phyloP scores from a whole-genome alignment of 2,888 invertebrate genomes.

The Pimpla rufipes region DNA sequence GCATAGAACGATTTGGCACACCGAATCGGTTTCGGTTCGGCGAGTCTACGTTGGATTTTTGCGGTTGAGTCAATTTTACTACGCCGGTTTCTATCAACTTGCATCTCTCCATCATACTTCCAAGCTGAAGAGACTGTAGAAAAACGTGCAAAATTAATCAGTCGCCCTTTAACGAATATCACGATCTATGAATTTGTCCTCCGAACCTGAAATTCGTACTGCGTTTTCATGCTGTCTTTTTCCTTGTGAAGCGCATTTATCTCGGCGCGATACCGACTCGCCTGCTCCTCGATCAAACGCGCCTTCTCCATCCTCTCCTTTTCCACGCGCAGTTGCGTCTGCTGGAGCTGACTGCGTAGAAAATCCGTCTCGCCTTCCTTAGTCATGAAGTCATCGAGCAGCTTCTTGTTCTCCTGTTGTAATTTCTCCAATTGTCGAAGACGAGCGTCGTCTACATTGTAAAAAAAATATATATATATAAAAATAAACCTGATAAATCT shows the following conservation, averaged over 20 bases:
- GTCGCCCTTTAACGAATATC: not conserved
- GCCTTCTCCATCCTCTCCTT: slow-evolving; percentile 77
- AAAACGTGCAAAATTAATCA: not conserved
- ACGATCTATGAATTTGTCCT: slow-evolving; percentile 2
- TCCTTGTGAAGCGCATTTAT: slow-evolving; percentile 77
- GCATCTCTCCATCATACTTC: slow-evolving; percentile 77
- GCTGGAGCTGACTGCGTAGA: slow-evolving; percentile 78
- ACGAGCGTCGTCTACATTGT: slow-evolving; percentile 63
- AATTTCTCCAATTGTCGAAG: slow-evolving; percentile 75
- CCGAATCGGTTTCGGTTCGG: slow-evolving; percentile 71
- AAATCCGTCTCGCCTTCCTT: slow-evolving; percentile 81
- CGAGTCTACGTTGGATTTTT: slow-evolving; percentile 69
- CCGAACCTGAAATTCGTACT: slow-evolving; percentile 79
- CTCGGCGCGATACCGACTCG: slow-evolving; percentile 74
- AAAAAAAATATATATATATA: not conserved
- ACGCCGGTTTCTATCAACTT: slow-evolving; percentile 78
- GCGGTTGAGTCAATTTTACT: slow-evolving; percentile 79
- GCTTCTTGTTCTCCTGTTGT: slow-evolving; percentile 77
- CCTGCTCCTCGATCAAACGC: slow-evolving; percentile 78
- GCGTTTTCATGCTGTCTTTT: slow-evolving; percentile 79
- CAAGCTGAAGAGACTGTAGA: slow-evolving; percentile 76
- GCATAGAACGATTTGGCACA: slow-evolving; percentile 67
- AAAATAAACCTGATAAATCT: not conserved
- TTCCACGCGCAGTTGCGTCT: slow-evolving; percentile 76
- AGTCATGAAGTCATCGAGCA: slow-evolving; percentile 78